A percentile compares a stretch with the other conserved stretches of the same genome.
phyloP scores from a whole-genome alignment of 92 coral and sea anemone genomes.

The Epizoanthus rinbou region DNA sequence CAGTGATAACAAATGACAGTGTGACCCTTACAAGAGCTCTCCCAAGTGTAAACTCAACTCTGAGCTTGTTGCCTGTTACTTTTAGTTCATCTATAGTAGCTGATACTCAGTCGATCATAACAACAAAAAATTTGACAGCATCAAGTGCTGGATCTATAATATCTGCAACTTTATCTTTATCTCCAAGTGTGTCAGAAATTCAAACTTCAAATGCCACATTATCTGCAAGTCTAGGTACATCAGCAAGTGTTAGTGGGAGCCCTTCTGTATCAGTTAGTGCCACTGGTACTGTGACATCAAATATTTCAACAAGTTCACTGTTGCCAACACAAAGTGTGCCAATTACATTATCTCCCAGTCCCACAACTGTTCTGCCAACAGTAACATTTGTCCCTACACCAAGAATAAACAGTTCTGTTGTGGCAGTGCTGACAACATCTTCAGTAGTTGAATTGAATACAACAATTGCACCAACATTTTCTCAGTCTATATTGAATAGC shows the following conservation, averaged over 20 bases:
- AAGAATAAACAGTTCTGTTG: conserved; percentile 24
- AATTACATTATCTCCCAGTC: conserved; percentile 10
- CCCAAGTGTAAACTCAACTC: conserved; percentile 20
- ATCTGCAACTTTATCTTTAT: neutral
- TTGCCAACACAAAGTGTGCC: conserved; percentile 1
- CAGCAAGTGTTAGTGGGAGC: neutral
- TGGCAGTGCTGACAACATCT: conserved; percentile 6
- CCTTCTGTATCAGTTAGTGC: neutral
- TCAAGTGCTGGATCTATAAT: neutral
- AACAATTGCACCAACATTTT: neutral
- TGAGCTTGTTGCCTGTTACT: conserved; percentile 1
- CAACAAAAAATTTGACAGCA: conserved; percentile 8
- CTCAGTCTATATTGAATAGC: neutral
- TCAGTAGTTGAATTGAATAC: neutral
- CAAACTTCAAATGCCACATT: conserved; percentile 26
- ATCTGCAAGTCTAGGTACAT: neutral
- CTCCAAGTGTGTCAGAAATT: neutral
- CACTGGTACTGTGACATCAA: neutral
- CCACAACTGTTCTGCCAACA: conserved; percentile 17
- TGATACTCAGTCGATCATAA: neutral
- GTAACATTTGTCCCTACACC: conserved; percentile 18
- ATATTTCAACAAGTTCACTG: conserved; percentile 14
- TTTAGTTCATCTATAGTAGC: conserved; percentile 4
- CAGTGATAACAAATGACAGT: conserved; percentile 42
- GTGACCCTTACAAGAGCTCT: conserved; percentile 28